Evolutionary conservation across 2,888 invertebrate species (phyloP).

Genomic region (Hyposoter didymator): DNA sequence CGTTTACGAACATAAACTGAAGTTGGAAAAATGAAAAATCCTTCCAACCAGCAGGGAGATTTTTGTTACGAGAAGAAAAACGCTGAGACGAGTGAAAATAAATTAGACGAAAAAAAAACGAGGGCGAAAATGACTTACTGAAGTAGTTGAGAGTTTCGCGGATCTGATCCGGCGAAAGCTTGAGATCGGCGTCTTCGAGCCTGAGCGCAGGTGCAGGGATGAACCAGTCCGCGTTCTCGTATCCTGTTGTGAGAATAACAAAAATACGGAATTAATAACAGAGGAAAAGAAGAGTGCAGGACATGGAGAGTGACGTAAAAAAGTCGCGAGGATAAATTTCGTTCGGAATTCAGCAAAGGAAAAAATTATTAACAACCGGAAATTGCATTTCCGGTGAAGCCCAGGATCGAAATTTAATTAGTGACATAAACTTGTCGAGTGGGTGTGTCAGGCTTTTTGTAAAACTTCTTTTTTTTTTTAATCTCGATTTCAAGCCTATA

Average conservation of each 20-base stretch:
- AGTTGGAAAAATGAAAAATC: background rate
- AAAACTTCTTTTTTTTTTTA: constrained; percentile 11
- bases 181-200: constrained; percentile 89
- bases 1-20: background rate
- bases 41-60: background rate
- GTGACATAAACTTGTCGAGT: constrained; percentile 4
- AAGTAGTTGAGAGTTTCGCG: constrained; percentile 98
- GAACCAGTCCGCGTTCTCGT: constrained; percentile 97
- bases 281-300: background rate
- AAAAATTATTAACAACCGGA: constrained; percentile 49
- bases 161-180: constrained; percentile 96
- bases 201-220: constrained; percentile 95
- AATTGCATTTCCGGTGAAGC: constrained; percentile 56
- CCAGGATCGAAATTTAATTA: constrained; percentile 60
- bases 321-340: constrained; percentile 1
- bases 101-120: background rate
- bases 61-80: constrained; percentile 3
- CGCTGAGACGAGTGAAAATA: background rate
- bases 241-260: constrained; percentile 86
- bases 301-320: background rate
- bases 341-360: background rate
- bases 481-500: constrained; percentile 32
- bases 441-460: constrained; percentile 46
- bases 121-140: constrained; percentile 89
- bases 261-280: background rate